Evolutionary conservation across 1,140 invertebrate genomes (phyloP), one percentile per base, ranked within the genome.

Genomic region (Macrobrachium rosenbergii): DNA sequence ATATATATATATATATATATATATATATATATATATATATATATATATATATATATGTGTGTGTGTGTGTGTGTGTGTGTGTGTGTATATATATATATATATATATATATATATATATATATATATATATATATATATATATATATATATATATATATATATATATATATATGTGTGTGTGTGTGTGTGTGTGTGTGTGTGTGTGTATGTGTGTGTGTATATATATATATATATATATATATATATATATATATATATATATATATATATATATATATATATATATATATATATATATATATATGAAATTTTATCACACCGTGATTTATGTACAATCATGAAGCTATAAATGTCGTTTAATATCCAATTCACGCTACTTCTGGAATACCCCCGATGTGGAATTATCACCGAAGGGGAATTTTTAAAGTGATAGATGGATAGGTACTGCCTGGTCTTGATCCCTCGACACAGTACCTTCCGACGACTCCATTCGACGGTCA

Each of bases 261-360:
- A 69, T 69, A 69, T 69, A 69, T n/a, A 69, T 69, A 69, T 69
- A 69, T 69, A 69, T 69, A n/a, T 69, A 69, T 69, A 69, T 69
- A 17, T 69, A 17, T 69, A 69, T n/a, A 17, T 69, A 69, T 69
- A n/a, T n/a, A n/a, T 69, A 69, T n/a, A 69, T 69, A 69, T n/a
- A 69, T 69, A n/a, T n/a, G 28, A 67, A n/a, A n/a, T n/a, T n/a
- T n/a, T n/a, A n/a, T n/a, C n/a, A n/a, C n/a, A n/a, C n/a, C n/a
- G n/a, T n/a, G n/a, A n/a, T n/a, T n/a, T n/a, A n/a, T n/a, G n/a
- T n/a, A n/a, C n/a, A n/a, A n/a, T n/a, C n/a, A n/a, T n/a, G n/a
- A n/a, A n/a, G n/a, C n/a, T n/a, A n/a, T n/a, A n/a, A n/a, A n/a
- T n/a, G n/a, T n/a, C n/a, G n/a, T n/a, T n/a, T n/a, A n/a, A n/a